Conservation (phyloP, 2,797 vertebrate genomes). For the Helicolenus hilgendorfi region DNA sequence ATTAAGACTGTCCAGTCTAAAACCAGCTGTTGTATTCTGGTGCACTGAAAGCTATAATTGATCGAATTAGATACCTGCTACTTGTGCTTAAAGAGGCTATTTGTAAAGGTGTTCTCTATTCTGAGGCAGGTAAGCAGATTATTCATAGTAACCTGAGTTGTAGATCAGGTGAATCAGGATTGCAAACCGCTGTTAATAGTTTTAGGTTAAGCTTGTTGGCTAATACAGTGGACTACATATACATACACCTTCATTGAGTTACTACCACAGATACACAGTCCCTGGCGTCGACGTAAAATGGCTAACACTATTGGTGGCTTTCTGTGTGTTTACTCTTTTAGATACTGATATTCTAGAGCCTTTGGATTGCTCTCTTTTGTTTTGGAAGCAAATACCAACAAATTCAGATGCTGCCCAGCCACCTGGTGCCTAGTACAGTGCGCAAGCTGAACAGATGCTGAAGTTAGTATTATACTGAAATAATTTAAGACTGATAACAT, state of each 20-base stretch:
- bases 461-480: background rate
- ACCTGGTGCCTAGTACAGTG: background rate
- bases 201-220: conserved; percentile 41
- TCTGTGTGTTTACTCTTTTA: too few relatives aligned
- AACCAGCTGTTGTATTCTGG: conserved; percentile 43
- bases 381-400: too few relatives aligned
- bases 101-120: conserved; percentile 49
- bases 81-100: conserved; percentile 22
- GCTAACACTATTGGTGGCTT: too few relatives aligned
- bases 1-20: conserved; percentile 39
- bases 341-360: too few relatives aligned
- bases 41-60: conserved; percentile 16
- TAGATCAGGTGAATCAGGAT: conserved; percentile 40
- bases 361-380: too few relatives aligned
- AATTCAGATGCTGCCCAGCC: too few relatives aligned
- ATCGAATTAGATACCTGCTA: conserved; percentile 18
- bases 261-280: too few relatives aligned
- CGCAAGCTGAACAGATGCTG: background rate
- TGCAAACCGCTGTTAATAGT: conserved; percentile 45
- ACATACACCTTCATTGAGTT: too few relatives aligned
- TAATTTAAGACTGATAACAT: background rate
- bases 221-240: too few relatives aligned
- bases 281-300: too few relatives aligned
- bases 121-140: conserved; percentile 46
- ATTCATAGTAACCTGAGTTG: conserved; percentile 48